phyloP scores from a whole-genome alignment of 2,113 vertebrate species.

The Eolophus roseicapilla region DNA sequence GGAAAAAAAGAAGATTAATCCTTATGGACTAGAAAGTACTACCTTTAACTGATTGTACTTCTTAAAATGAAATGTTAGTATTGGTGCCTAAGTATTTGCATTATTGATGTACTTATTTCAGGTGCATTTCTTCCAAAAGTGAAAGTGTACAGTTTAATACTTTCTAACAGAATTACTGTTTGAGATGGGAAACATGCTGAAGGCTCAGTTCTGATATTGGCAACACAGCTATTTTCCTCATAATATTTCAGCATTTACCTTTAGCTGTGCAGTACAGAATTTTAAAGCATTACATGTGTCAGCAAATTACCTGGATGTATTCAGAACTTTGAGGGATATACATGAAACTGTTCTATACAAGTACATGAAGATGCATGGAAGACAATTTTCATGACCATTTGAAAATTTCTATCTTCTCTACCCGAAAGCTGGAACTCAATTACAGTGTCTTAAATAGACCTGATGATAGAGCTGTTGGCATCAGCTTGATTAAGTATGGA shows the following conservation, averaged over 20 bases:
- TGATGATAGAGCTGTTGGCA: not conserved
- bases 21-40: not conserved
- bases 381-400: not conserved
- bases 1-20: not conserved
- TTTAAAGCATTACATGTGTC: not conserved
- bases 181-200: not conserved
- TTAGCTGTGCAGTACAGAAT: not conserved
- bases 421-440: not conserved
- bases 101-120: not conserved
- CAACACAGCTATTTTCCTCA: not conserved
- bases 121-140: not conserved
- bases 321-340: not conserved
- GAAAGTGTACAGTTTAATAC: not conserved
- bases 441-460: not conserved
- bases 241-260: not conserved
- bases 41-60: not conserved
- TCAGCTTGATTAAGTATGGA: not conserved
- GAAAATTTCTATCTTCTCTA: not conserved
- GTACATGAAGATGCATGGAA: not conserved
- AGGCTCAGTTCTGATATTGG: not conserved
- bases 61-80: not conserved
- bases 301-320: not conserved
- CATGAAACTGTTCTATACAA: not conserved
- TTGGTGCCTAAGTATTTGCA: not conserved
- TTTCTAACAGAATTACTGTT: not conserved